Evolutionary conservation across 1,140 invertebrate genomes (phyloP).

Genomic region (Prorops nasuta): DNA sequence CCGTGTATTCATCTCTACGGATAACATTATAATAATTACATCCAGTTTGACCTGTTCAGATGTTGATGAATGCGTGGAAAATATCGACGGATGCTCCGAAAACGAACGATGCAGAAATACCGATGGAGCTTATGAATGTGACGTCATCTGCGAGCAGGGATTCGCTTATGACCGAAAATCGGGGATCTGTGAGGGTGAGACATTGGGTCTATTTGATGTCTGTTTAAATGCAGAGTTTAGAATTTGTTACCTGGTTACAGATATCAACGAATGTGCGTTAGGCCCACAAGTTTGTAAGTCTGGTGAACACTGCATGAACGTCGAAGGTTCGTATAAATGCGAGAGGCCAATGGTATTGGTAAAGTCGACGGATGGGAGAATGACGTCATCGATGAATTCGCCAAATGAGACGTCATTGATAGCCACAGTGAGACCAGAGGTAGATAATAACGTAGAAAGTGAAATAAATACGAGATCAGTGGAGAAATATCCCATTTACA

Average conservation of each 20-base stretch:
- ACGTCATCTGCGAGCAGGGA: constrained; percentile 64
- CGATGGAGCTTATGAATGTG: constrained; percentile 59
- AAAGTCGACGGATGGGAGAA: too few species aligned
- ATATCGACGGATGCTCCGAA: constrained; percentile 44
- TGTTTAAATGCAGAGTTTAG: background rate
- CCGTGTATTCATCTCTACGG: background rate
- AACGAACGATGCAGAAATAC: constrained; percentile 58
- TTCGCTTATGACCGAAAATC: constrained; percentile 60
- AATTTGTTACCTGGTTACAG: constrained; percentile 40
- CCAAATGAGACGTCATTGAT: too few species aligned
- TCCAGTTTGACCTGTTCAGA: constrained; percentile 41
- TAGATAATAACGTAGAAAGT: too few species aligned
- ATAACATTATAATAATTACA: background rate
- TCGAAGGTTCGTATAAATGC: constrained; percentile 48
- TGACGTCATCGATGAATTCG: too few species aligned
- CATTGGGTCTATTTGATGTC: too few species aligned
- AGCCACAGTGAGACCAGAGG: too few species aligned
- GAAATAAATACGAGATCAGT: too few species aligned
- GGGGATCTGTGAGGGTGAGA: constrained; percentile 56
- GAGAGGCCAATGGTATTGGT: too few species aligned
- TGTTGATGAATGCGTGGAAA: constrained; percentile 60
- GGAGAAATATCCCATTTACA: too few species aligned
- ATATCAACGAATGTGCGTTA: constrained; percentile 70
- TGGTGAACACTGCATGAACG: constrained; percentile 67
- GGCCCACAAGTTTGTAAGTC: constrained; percentile 62